Evolutionary conservation across 1,140 invertebrate species (phyloP).

Genomic region (Aricia agestis): DNA sequence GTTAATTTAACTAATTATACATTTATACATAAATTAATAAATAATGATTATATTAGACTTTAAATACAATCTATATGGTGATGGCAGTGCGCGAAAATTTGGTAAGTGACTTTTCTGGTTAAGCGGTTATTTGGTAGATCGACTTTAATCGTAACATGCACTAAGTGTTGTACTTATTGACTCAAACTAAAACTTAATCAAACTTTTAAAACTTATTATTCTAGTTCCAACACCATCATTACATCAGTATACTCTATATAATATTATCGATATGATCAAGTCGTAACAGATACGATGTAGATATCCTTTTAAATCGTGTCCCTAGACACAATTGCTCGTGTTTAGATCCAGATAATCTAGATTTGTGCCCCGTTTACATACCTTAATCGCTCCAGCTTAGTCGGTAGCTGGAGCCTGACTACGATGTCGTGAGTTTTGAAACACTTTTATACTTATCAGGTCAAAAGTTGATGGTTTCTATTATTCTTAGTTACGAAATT

Average conservation of each 20-base stretch:
- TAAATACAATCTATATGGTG: too few relatives aligned
- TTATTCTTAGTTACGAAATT: background rate
- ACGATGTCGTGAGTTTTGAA: conserved; percentile 20
- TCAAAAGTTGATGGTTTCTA: conserved; percentile 8
- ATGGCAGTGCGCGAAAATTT: too few relatives aligned
- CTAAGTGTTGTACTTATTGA: too few relatives aligned
- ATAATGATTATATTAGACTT: too few relatives aligned
- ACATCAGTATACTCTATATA: background rate
- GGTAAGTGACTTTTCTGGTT: too few relatives aligned
- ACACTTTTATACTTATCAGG: conserved; percentile 22
- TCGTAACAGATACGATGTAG: conserved; percentile 20
- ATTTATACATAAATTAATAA: too few relatives aligned
- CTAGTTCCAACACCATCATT: background rate
- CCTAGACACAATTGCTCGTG: conserved; percentile 32
- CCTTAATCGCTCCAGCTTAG: conserved; percentile 26
- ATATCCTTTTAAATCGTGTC: conserved; percentile 31
- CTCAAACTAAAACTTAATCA: too few relatives aligned
- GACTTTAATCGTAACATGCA: too few relatives aligned
- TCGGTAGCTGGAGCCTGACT: conserved; percentile 15
- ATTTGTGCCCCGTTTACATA: conserved; percentile 32
- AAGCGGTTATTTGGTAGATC: too few relatives aligned
- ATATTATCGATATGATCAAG: conserved; percentile 10
- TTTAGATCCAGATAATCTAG: conserved; percentile 34
- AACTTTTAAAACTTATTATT: too few relatives aligned
- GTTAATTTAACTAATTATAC: too few relatives aligned